phyloP scores from a whole-genome alignment of 2,888 invertebrate genomes.

The Ichneumoninae sp. region DNA sequence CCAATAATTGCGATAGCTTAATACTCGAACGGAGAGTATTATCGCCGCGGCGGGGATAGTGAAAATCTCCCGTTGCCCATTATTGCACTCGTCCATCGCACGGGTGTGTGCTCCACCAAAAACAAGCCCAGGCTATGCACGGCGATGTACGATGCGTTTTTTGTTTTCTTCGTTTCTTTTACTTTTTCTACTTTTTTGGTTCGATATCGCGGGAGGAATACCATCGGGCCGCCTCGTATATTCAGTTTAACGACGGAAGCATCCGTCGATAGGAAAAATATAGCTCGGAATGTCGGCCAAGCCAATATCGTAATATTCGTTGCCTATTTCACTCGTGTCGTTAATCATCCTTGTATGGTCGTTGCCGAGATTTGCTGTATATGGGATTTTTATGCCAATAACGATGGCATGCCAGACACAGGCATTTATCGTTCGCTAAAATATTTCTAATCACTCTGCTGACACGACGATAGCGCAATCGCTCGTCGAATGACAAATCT shows the following conservation, averaged over 20 bases:
- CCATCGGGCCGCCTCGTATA: conserved; percentile 71
- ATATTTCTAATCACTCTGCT: conserved; percentile 45
- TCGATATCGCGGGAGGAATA: conserved; percentile 54
- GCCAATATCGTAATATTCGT: conserved; percentile 64
- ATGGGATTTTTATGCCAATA: conserved; percentile 17
- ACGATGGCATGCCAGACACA: not conserved
- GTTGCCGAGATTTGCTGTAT: not conserved
- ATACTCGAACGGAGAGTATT: conserved; percentile 9
- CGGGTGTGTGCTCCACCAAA: not conserved
- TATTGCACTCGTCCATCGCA: conserved; percentile 42
- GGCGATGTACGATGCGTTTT: not conserved
- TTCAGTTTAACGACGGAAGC: conserved; percentile 75
- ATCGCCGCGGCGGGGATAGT: not conserved
- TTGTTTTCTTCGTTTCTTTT: not conserved
- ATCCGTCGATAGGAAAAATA: conserved; percentile 72
- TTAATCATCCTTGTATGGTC: conserved; percentile 62
- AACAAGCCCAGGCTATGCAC: conserved; percentile 2
- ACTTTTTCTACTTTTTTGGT: conserved; percentile 29
- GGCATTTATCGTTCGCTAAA: not conserved
- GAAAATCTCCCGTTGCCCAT: conserved; percentile 47
- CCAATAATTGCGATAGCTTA: conserved; percentile 1
- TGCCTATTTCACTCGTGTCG: conserved; percentile 63
- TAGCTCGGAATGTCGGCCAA: conserved; percentile 70
- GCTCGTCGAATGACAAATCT: conserved; percentile 3
- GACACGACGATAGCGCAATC: conserved; percentile 30